phyloP scores from a whole-genome alignment of 2,113 vertebrate species.

The Lichenostomus cassidix region DNA sequence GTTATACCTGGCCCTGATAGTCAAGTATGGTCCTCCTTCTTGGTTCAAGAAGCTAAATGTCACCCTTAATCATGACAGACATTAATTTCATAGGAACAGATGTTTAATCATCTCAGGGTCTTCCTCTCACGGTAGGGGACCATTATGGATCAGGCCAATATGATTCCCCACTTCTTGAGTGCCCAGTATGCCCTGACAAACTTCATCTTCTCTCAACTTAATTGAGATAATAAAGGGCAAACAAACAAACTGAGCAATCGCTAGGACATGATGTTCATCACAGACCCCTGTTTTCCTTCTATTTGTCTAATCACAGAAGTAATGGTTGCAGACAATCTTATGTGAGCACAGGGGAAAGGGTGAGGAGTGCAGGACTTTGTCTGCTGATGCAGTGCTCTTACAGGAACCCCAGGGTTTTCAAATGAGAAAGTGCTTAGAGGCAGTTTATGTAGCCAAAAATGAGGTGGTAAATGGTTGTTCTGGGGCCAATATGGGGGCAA shows the following conservation, averaged over 20 bases:
- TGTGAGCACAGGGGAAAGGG: background rate
- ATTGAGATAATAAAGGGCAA: background rate
- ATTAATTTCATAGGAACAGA: background rate
- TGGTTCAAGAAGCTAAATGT: background rate
- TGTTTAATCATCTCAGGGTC: background rate
- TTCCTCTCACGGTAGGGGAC: background rate
- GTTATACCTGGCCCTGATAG: background rate
- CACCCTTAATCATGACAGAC: background rate
- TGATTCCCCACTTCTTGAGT: background rate
- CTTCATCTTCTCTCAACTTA: background rate
- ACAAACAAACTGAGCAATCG: background rate
- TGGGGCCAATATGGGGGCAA: constrained; percentile 65
- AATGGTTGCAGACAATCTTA: background rate
- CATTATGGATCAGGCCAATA: background rate
- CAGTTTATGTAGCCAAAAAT: constrained; percentile 67
- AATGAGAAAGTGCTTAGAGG: constrained; percentile 69
- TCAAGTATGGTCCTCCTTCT: background rate
- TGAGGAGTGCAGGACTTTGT: constrained; percentile 52
- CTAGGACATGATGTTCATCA: background rate
- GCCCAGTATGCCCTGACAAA: background rate
- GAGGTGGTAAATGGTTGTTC: constrained; percentile 70
- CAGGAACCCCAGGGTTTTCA: constrained; percentile 60
- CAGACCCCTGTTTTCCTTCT: background rate
- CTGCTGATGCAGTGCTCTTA: constrained; percentile 60
- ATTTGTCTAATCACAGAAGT: constrained; percentile 35